phyloP scores from a whole-genome alignment of 1,140 invertebrate genomes.

The Aphelenchoides fujianensis region DNA sequence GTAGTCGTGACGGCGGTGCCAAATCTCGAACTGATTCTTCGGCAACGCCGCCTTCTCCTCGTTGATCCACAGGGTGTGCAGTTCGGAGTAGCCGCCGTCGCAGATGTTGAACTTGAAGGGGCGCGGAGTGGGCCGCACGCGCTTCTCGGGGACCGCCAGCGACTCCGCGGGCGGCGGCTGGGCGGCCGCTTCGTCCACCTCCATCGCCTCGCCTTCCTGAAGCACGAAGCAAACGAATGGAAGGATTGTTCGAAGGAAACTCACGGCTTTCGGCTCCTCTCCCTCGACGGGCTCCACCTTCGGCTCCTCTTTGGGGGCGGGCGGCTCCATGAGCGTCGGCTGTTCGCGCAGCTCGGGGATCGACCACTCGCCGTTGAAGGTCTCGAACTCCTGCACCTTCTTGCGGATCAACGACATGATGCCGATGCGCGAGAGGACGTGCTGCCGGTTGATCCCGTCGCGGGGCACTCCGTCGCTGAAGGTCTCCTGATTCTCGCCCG shows the following conservation, averaged over 20 bases:
- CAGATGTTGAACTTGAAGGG: constrained; percentile 99
- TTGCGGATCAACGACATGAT: constrained; percentile 79
- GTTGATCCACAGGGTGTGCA: constrained; percentile 97
- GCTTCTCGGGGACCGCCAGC: too few relatives aligned
- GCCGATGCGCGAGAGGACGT: constrained; percentile 91
- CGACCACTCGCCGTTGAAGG: constrained; percentile 93
- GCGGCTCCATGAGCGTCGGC: constrained; percentile 68
- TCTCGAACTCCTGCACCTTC: constrained; percentile 91
- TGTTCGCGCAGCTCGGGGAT: constrained; percentile 72
- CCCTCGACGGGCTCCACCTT: constrained; percentile 60
- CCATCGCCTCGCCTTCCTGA: too few relatives aligned
- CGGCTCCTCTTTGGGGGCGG: constrained; percentile 61
- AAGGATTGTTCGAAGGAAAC: too few relatives aligned
- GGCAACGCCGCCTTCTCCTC: constrained; percentile 87
- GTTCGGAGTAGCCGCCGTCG: constrained; percentile 97
- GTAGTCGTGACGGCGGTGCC: constrained; percentile 96
- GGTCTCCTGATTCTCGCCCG: constrained; percentile 88
- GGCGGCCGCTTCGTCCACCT: too few relatives aligned
- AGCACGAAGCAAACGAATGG: too few relatives aligned
- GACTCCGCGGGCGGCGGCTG: too few relatives aligned
- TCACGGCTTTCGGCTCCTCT: constrained; percentile 56
- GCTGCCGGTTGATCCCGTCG: constrained; percentile 94
- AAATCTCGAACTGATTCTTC: constrained; percentile 93
- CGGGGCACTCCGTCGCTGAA: constrained; percentile 97
- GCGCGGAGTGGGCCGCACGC: too few relatives aligned